Percentiles rank a stretch among this genome's conserved stretches.
These are phyloP conservation scores for Cherax destructor DNA, from an alignment of 1,140 invertebrate genomes.

Conservation along the genomic window DNA sequence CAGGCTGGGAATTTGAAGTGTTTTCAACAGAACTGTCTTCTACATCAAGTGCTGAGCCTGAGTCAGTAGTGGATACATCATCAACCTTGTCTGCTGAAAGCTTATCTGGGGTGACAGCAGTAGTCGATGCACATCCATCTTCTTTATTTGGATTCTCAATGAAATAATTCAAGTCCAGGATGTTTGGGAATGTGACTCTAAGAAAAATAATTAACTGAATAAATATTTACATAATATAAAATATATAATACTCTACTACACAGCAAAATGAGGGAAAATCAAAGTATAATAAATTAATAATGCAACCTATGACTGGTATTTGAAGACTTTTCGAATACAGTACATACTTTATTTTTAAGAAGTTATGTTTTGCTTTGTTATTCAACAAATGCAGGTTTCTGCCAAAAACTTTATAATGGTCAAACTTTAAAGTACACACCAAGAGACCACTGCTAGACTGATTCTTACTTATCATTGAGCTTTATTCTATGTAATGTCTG, in stretches of 20 bases:
- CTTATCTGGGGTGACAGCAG: constrained; percentile 42
- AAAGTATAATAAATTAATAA: too few species aligned
- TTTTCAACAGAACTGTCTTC: constrained; percentile 76
- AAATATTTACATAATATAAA: not conserved
- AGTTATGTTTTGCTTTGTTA: too few species aligned
- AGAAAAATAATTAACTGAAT: not conserved
- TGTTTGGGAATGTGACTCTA: constrained; percentile 90
- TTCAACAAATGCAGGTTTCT: not conserved
- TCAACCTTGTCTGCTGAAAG: constrained; percentile 75
- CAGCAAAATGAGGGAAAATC: too few species aligned
- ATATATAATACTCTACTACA: too few species aligned
- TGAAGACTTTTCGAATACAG: too few species aligned
- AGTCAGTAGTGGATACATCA: constrained; percentile 84
- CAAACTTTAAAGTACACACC: not conserved
- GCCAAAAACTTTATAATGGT: not conserved
- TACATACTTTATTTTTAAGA: too few species aligned
- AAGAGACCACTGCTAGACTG: not conserved
- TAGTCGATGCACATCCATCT: constrained; percentile 1
- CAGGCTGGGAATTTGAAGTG: constrained; percentile 61
- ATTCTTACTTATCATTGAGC: constrained; percentile 89
- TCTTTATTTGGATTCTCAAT: constrained; percentile 75
- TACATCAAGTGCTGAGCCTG: constrained; percentile 82
- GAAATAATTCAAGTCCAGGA: constrained; percentile 88
- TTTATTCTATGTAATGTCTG: constrained; percentile 90
- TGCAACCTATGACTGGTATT: too few species aligned